Evolutionary conservation across 2,888 invertebrate species (phyloP), one percentile per base, ranked within the genome.

Genomic region (Eilema sororculum): DNA sequence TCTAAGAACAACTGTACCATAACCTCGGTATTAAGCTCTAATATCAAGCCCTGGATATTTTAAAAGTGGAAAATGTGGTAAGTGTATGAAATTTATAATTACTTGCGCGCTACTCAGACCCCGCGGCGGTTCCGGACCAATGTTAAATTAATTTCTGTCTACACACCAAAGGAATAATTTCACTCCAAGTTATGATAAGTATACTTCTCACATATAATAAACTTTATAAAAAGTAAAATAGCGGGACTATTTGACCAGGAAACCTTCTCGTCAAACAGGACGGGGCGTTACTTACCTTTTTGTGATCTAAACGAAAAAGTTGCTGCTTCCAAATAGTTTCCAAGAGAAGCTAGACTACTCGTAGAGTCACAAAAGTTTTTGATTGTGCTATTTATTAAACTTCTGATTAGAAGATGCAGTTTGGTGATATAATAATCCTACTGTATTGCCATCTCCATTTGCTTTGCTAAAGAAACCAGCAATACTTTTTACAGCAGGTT

Each of bases 391-490:
- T 37, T 37, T 37, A 13, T 37, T 13, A n/a, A n/a, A n/a, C 16
- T 20, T 46, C 2, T 46, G 46, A 46, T 46, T 20, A 41, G 33
- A 37, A 41, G 33, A 37, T 37, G 33, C 33, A 12, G 12, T 12
- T 37, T 37, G 12, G 12, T 12, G 10, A 2, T 37, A 12, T 37
- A 37, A 10, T 37, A 37, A 37, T n/a, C n/a, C n/a, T n/a, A n/a
- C n/a, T n/a, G n/a, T 80, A 57, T 30, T 24, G 58, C 77, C 65
- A 71, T 81, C 80, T 69, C 84, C 87, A 77, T 90, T 92, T 76
- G 89, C 82, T 87, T 94, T 95, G 65, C 81, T 90, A 78, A 96
- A 96, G 82, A 96, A 95, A 63, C 92, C 94, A 73, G 93, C 88
- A 80, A 96, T 95, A 46, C 93, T 89, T 83, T 91, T 93, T 75